These are phyloP conservation scores for Crematogaster levior DNA, from an alignment of 2,888 invertebrate genomes.

Conservation along the genomic window DNA sequence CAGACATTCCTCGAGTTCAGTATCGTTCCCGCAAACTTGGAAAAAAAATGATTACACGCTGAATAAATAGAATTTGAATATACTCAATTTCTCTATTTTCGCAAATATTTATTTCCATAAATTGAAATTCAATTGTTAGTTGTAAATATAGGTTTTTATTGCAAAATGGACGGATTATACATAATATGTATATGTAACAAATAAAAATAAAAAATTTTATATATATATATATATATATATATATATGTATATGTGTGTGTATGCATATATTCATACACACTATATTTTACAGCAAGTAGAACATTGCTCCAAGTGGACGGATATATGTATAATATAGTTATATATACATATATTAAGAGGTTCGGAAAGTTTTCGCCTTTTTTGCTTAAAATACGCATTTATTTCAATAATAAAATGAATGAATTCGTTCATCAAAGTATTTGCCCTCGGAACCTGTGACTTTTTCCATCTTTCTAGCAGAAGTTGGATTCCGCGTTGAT, in stretches of 20 bases:
- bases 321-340: background rate
- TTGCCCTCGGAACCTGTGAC: too few relatives aligned
- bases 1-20: background rate
- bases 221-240: background rate
- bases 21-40: background rate
- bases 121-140: background rate
- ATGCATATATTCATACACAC: background rate
- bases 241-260: background rate
- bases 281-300: background rate
- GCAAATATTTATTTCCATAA: background rate
- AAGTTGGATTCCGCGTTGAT: too few relatives aligned
- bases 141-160: constrained; percentile 41
- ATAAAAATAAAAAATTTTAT: background rate
- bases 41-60: background rate
- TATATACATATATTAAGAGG: background rate
- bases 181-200: constrained; percentile 9
- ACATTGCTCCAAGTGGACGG: constrained; percentile 30
- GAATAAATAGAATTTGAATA: background rate
- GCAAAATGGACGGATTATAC: constrained; percentile 36
- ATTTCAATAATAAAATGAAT: too few relatives aligned
- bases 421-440: too few relatives aligned
- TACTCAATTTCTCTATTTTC: background rate
- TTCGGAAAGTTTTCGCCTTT: too few relatives aligned
- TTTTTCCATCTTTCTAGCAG: too few relatives aligned
- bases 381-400: too few relatives aligned